A percentile compares a stretch with the other conserved stretches of the same genome.
These are phyloP conservation scores for Champsocephalus gunnari DNA, from an alignment of 2,797 vertebrate species.

Conservation along the genomic window DNA sequence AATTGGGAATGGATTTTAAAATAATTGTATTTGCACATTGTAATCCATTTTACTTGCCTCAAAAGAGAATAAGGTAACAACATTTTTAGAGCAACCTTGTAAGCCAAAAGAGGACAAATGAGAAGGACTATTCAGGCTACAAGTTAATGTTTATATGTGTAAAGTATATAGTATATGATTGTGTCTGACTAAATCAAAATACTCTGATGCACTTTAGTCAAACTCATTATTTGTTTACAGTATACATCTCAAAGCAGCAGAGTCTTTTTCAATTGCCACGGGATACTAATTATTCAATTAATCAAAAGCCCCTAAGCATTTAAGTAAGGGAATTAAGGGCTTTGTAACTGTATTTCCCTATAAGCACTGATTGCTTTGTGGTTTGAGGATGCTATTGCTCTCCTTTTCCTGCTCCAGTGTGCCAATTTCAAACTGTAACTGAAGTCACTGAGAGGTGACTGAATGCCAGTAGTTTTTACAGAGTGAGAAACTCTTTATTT, in stretches of 20 bases:
- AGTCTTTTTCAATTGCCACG: conserved; percentile 17
- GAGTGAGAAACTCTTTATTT: conserved; percentile 49
- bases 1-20: not conserved
- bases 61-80: not conserved
- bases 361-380: conserved; percentile 66
- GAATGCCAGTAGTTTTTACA: conserved; percentile 39
- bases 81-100: conserved; percentile 7
- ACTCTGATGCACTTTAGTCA: not conserved
- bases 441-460: conserved; percentile 58
- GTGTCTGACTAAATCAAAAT: not conserved
- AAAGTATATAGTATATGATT: not conserved
- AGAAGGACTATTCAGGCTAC: not conserved
- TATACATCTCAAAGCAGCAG: conserved; percentile 13
- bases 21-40: not conserved
- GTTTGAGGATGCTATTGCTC: conserved; percentile 51
- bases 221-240: conserved; percentile 41
- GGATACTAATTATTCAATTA: conserved; percentile 60
- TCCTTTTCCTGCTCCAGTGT: conserved; percentile 32
- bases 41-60: not conserved
- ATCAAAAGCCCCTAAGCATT: conserved; percentile 51
- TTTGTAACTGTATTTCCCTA: conserved; percentile 52
- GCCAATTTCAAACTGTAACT: conserved; percentile 50
- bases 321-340: conserved; percentile 51
- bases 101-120: not conserved
- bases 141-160: not conserved